These are phyloP conservation scores for Oceanodroma leucorhoa DNA, from an alignment of 2,797 vertebrate genomes.

Conservation along the genomic window DNA sequence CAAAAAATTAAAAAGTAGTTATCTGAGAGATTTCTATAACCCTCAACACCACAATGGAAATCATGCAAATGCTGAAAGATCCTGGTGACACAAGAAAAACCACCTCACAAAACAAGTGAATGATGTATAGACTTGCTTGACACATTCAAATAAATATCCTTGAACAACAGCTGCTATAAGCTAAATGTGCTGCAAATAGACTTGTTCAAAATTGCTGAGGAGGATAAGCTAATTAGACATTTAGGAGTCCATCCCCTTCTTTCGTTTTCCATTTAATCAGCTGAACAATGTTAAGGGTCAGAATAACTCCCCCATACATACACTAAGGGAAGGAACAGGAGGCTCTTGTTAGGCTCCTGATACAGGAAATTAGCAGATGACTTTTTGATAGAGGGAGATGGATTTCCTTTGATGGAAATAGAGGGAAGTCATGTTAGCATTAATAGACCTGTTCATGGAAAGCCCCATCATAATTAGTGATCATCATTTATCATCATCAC, in stretches of 20 bases:
- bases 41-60: neutral
- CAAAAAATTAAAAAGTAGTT: neutral
- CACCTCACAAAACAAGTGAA: neutral
- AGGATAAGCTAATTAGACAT: neutral
- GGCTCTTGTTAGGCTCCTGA: neutral
- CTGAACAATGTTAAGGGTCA: neutral
- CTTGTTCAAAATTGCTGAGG: neutral
- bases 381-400: conserved; percentile 1
- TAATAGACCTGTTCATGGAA: conserved; percentile 8
- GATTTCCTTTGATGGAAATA: conserved; percentile 5
- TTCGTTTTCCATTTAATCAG: conserved; percentile 6
- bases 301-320: neutral
- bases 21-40: neutral
- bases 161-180: neutral
- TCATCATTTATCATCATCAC: conserved; percentile 4
- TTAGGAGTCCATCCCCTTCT: neutral
- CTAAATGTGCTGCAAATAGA: neutral
- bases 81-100: neutral
- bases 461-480: neutral
- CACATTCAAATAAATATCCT: neutral
- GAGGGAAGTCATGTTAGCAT: neutral
- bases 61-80: neutral
- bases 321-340: neutral
- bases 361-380: neutral
- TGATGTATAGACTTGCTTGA: neutral